phyloP scores from a whole-genome alignment of 1,140 invertebrate genomes.

The Anastrepha obliqua region DNA sequence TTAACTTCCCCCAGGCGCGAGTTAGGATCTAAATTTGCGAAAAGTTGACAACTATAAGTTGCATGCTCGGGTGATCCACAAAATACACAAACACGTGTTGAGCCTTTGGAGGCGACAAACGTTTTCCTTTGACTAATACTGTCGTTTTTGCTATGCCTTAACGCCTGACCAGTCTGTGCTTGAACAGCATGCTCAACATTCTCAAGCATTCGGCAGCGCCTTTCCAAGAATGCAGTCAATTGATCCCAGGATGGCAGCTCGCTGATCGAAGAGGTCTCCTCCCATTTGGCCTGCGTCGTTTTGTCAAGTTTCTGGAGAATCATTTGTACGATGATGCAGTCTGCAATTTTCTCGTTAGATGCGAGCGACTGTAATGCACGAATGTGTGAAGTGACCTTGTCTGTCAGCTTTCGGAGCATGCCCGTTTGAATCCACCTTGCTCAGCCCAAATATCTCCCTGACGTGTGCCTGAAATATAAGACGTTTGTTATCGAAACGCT shows the following conservation, averaged over 20 bases:
- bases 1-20: background rate
- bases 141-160: background rate
- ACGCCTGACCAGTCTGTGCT: background rate
- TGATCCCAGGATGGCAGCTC: background rate
- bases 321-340: background rate
- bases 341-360: slow-evolving; percentile 14
- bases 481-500: background rate
- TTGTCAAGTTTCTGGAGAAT: background rate
- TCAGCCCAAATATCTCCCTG: background rate
- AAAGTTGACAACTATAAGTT: background rate
- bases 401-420: background rate
- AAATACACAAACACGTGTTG: background rate
- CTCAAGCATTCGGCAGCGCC: background rate
- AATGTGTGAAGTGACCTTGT: background rate
- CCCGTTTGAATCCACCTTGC: background rate
- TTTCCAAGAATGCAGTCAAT: background rate
- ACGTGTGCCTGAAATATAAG: slow-evolving; percentile 31
- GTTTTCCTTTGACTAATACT: background rate
- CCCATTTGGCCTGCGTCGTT: background rate
- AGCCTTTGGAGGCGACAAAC: background rate
- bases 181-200: background rate
- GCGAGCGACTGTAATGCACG: background rate
- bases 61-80: background rate
- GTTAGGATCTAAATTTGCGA: background rate
- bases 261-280: background rate